Evolutionary conservation across 2,113 vertebrate genomes (phyloP).

Genomic region (Pseudorhombus dupliciocellatus): DNA sequence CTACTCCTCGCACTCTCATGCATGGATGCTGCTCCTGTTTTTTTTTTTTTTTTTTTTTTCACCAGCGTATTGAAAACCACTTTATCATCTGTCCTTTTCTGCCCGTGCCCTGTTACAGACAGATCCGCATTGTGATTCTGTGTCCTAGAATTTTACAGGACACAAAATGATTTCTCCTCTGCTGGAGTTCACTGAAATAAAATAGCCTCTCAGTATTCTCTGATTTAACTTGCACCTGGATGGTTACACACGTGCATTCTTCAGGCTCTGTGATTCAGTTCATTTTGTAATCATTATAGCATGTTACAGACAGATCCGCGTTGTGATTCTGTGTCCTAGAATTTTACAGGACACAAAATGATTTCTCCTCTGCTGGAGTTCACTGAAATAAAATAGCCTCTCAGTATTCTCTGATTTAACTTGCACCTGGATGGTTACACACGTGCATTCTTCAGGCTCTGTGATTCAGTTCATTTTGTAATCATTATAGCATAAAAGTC

Average conservation of each 20-base stretch:
- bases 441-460: too few relatives aligned
- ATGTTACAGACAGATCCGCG: background rate
- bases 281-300: too few relatives aligned
- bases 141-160: background rate
- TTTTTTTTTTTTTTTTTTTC: background rate
- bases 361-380: background rate
- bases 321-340: background rate
- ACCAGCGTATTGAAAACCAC: constrained; percentile 28
- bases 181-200: background rate
- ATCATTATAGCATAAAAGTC: too few relatives aligned
- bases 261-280: too few relatives aligned
- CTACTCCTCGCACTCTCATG: constrained; percentile 32
- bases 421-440: background rate
- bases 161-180: background rate
- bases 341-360: background rate
- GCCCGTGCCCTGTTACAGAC: background rate
- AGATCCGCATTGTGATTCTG: background rate
- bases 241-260: background rate
- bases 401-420: background rate
- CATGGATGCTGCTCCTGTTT: constrained; percentile 25
- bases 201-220: background rate
- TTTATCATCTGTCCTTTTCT: constrained; percentile 7
- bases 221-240: background rate
- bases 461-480: too few relatives aligned
- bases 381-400: background rate